Conservation (phyloP, 2,888 invertebrate genomes). For the Troides aeacus region DNA sequence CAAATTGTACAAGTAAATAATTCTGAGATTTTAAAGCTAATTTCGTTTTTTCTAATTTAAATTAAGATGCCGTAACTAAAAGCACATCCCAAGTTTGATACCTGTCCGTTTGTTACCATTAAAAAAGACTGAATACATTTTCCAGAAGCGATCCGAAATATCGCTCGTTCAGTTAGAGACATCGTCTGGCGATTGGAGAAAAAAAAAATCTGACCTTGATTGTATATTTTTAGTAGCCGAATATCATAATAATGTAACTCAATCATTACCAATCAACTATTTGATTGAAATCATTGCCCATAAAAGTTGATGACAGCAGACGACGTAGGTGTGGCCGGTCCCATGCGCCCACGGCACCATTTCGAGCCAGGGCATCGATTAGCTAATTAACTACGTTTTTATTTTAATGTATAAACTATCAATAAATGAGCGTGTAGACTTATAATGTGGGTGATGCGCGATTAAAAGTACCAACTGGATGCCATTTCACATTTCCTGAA, state of each 20-base stretch:
- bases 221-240: conserved; percentile 32
- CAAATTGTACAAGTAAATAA: background rate
- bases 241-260: conserved; percentile 34
- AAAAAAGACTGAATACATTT: conserved; percentile 24
- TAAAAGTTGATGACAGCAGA: conserved; percentile 37
- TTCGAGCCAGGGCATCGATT: conserved; percentile 48
- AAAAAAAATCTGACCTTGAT: conserved; percentile 26
- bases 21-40: background rate
- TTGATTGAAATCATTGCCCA: conserved; percentile 38
- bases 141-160: conserved; percentile 26
- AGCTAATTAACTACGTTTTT: conserved; percentile 48
- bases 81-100: conserved; percentile 7
- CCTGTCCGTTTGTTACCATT: conserved; percentile 21
- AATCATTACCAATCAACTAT: conserved; percentile 37
- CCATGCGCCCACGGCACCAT: conserved; percentile 44
- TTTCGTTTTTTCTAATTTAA: conserved; percentile 3
- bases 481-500: conserved; percentile 17
- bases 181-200: conserved; percentile 9
- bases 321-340: conserved; percentile 43
- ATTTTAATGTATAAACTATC: conserved; percentile 38
- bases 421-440: conserved; percentile 31
- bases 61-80: conserved; percentile 12
- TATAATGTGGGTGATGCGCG: conserved; percentile 10
- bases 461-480: conserved; percentile 6
- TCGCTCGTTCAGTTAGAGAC: conserved; percentile 20